Evolutionary conservation across 2,797 vertebrate genomes (phyloP), one percentile per base, ranked within the genome.

Genomic region (Salmo trutta): DNA sequence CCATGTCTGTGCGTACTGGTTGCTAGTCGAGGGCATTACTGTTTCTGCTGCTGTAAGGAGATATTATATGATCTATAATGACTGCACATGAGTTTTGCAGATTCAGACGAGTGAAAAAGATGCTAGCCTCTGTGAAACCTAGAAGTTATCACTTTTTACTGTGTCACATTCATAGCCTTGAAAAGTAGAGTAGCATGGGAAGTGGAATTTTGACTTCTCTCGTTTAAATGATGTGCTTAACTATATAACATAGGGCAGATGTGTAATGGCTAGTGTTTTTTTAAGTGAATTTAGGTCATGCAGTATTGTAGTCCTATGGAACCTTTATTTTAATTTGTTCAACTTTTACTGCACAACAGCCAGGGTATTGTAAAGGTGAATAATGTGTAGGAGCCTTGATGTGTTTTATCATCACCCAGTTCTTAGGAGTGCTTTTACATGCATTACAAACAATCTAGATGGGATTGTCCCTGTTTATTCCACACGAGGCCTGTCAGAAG

Each of bases 401-500:
- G 3, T 76, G 83, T 83, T 75, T 56, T 83, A 83, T 84, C 84
- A 72, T 81, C 77, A 21, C n/a, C n/a, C 56, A 47, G 10, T 14
- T 47, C 41, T 47, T 47, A 31, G 69, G 70, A 84, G 73, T 79
- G 80, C 41, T 83, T 89, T 87, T n/a, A 6, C 78, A 67, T 84
- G 85, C 51, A 62, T 81, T 87, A 78, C 89, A 83, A 87, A 85
- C 85, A 89, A 88, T 88, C 86, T 54, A 81, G 88, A 89, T 88
- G 82, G 86, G 87, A 90, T 92, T 85, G 88, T 88, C 88, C 80
- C 52, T 86, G 86, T 92, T 91, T 90, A 87, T 86, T 88, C 84
- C 88, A 84, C 87, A 85, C 86, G 84, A 88, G 85, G 81, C 87
- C 91, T 93, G 92, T 94, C 92, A 93, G 86, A 93, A 88, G 88